phyloP scores from a whole-genome alignment of 92 coral and sea anemone species.

The Muricea muricata region DNA sequence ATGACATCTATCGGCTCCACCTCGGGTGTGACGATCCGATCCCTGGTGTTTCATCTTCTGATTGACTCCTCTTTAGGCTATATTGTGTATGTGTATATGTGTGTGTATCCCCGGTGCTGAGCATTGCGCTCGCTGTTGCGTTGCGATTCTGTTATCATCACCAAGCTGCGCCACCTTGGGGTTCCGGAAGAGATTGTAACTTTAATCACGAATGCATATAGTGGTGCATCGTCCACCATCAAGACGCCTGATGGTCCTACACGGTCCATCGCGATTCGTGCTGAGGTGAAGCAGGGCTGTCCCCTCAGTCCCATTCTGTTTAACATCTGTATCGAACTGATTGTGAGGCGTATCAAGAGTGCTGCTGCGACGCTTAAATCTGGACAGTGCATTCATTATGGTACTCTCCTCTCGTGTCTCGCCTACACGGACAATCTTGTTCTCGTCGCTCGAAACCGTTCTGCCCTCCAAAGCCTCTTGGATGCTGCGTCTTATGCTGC shows the following conservation, averaged over 20 bases:
- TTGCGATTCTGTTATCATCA: too few relatives aligned
- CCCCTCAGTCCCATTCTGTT: slow-evolving; percentile 35
- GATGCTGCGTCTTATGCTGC: slow-evolving; percentile 29
- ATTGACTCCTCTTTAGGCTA: too few relatives aligned
- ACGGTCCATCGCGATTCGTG: neutral
- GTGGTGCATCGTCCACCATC: neutral
- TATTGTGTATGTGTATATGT: too few relatives aligned
- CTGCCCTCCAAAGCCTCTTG: slow-evolving; percentile 14
- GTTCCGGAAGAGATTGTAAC: neutral
- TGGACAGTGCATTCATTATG: neutral
- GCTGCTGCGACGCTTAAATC: neutral
- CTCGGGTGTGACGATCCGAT: too few relatives aligned
- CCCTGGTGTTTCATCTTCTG: too few relatives aligned
- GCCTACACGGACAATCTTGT: slow-evolving; percentile 41
- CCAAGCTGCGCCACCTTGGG: neutral
- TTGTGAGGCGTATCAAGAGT: neutral
- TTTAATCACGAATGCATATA: neutral
- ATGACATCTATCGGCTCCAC: slow-evolving; percentile 5
- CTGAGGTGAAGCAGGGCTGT: slow-evolving; percentile 47
- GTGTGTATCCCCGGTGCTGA: too few relatives aligned
- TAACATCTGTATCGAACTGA: slow-evolving; percentile 33
- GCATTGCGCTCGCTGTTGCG: too few relatives aligned
- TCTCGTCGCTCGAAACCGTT: slow-evolving; percentile 1
- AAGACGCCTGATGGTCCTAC: neutral
- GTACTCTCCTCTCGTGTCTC: neutral